Base-by-base conservation (phyloP, 2,797 vertebrate genomes). In the Gouania willdenowi region DNA sequence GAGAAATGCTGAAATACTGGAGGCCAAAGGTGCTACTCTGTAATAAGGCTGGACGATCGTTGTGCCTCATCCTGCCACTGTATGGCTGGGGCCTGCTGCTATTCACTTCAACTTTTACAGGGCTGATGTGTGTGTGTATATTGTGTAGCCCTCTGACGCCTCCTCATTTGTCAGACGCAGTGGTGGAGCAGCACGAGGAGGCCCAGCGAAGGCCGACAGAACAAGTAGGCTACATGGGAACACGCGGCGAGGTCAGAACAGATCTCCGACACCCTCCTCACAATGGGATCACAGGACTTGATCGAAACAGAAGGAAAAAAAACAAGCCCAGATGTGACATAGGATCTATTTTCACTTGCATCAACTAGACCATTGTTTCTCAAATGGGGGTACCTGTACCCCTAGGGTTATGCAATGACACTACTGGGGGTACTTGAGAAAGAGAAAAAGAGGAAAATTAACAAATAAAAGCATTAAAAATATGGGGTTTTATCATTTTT, bases 11-110 rank as follows among this genome's bases (percentile, higher is more conserved):
- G n/a, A n/a, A n/a, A n/a, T n/a, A n/a, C n/a, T 21, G 43, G 41
- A 10, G 48, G 55, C 62, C 52, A 34, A 58, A 81, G 76, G 72
- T 81, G 74, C 64, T 67, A 79, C 74, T 78, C 57, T 67, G 42
- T 55, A 71, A 68, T 72, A 56, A 69, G 47, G 43, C 54, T 54
- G 66, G 71, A 72, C 73, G 71, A 72, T 73, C 46, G 60, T 58
- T 65, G 64, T 48, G 27, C 40, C 32, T 53, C 53, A 11, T 52
- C 23, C 44, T 68, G 66, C 50, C 31, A 22, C 42, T 22, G 25
- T 37, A 55, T 41, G 22, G 41, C 2, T n/a, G 30, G 63, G 56
- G 49, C 36, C 37, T 49, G 62, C 60, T 60, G 61, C 53, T 63
- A 65, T 64, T 31, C 9, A 26, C 37, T 55, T 57, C 61, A 43